Conservation (phyloP, 2,113 vertebrate species). For the Morone chrysops region DNA sequence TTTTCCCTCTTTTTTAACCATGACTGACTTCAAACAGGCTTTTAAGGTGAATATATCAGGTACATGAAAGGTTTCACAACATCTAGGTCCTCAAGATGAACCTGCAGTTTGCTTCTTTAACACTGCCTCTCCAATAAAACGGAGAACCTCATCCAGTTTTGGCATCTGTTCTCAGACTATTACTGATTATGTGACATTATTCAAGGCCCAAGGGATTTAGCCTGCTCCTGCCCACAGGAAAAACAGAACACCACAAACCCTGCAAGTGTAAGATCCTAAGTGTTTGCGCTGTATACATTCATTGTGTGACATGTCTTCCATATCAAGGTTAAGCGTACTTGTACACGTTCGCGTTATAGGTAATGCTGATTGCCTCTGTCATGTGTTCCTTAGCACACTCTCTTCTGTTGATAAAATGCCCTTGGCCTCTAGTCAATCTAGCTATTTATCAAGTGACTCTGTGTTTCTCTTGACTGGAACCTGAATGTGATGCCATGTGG, state of each 20-base stretch:
- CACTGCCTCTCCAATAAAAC: slow-evolving; percentile 2
- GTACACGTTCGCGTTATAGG: neutral
- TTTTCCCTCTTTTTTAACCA: neutral
- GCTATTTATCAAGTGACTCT: slow-evolving; percentile 31
- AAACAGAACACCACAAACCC: neutral
- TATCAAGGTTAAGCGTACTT: slow-evolving; percentile 4
- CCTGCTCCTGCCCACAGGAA: slow-evolving; percentile 20
- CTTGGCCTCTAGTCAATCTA: slow-evolving; percentile 39
- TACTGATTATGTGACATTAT: slow-evolving; percentile 39
- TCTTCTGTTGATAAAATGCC: slow-evolving; percentile 20
- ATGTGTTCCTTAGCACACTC: slow-evolving; percentile 22
- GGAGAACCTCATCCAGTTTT: slow-evolving; percentile 23
- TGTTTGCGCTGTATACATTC: neutral
- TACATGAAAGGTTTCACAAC: neutral
- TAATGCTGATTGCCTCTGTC: slow-evolving; percentile 20
- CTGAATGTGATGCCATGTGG: slow-evolving; percentile 35
- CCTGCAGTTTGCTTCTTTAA: neutral
- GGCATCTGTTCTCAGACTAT: slow-evolving; percentile 29
- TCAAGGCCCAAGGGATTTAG: neutral
- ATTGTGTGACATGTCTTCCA: neutral
- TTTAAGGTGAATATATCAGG: neutral
- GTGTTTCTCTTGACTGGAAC: slow-evolving; percentile 1
- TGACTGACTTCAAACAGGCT: neutral
- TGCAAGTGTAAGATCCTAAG: neutral
- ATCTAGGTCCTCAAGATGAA: slow-evolving; percentile 20